Evolutionary conservation across 1,140 invertebrate genomes (phyloP), one percentile per base, ranked within the genome.

Genomic region (Campoletis sonorensis): DNA sequence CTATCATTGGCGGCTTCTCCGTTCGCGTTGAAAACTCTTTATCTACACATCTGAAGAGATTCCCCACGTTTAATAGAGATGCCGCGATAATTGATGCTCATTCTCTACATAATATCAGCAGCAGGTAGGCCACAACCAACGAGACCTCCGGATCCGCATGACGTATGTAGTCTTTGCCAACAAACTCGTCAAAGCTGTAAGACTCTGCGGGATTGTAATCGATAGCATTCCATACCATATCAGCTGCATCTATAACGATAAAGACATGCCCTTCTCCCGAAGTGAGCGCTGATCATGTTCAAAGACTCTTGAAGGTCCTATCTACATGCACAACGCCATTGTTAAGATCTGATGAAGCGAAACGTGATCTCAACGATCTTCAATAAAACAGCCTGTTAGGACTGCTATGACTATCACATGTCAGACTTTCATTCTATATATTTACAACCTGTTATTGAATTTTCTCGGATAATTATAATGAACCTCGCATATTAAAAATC

Each of bases 11-110:
- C 71, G 81, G 40, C 54, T 67, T 78, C 76, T 78, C 37, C 58
- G 51, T 67, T 61, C 67, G 30, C 64, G 61, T 81, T 81, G 27
- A 85, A 85, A 82, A 61, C 76, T 72, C 76, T 79, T 86, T 85
- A 85, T 86, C 85, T 77, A 40, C 64, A 73, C 58, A 84, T 85
- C 83, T 83, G 71, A 23, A 68, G 61, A 75, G 45, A 30, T 68
- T 23, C 61, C 49, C 49, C 54, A 37, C 26, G 72, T 78, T 81
- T 85, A 85, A 87, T 87, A 85, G 84, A 87, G 83, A 87, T 86
- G 83, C 76, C 76, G 78, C 71, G 83, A 87, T 86, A 86, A 86
- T 86, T 83, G 83, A 79, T 72, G 70, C 40, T 78, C 61, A 11
- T 26, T 78, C 76, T 5, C 33, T 37, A 54, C 45, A 61, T 64